These are phyloP conservation scores for Idris sp. DNA, from an alignment of 1,140 invertebrate species.

Conservation along the genomic window DNA sequence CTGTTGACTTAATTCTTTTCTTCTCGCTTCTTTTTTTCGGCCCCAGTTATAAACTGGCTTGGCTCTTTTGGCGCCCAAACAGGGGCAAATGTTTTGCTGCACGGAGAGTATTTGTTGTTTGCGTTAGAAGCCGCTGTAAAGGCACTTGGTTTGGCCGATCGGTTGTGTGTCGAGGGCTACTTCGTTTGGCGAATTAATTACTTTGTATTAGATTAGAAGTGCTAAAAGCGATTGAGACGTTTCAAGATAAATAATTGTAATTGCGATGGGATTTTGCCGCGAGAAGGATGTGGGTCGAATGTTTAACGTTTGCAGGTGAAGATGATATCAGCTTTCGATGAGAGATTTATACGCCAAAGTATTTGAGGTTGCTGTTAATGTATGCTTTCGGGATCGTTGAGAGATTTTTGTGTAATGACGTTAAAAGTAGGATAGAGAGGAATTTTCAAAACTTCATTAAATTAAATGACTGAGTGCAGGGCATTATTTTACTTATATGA, in stretches of 20 bases:
- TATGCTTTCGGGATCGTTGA: not conserved
- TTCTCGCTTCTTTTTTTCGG: too few species aligned
- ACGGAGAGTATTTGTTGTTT: conserved; percentile 24
- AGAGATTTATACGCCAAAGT: conserved; percentile 12
- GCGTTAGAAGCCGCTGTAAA: conserved; percentile 1
- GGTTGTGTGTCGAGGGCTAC: conserved; percentile 8
- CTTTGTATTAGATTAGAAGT: conserved; percentile 22
- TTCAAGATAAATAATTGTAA: conserved; percentile 26
- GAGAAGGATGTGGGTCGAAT: conserved; percentile 1
- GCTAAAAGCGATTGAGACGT: conserved; percentile 34
- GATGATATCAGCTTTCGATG: conserved; percentile 22
- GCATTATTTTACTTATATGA: too few species aligned
- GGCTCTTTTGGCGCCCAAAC: conserved; percentile 6
- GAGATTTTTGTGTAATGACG: conserved; percentile 5
- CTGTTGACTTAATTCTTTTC: conserved; percentile 40
- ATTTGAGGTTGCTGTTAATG: conserved; percentile 3
- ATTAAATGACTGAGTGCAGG: conserved; percentile 11
- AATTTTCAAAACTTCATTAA: conserved; percentile 6
- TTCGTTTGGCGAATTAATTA: conserved; percentile 44
- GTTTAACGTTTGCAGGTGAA: conserved; percentile 8
- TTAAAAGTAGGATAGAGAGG: not conserved
- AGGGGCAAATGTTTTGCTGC: conserved; percentile 15
- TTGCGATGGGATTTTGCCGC: not conserved
- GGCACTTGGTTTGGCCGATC: conserved; percentile 35
- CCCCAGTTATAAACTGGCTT: conserved; percentile 23